A percentile compares a stretch with the other conserved stretches of the same genome.
phyloP scores from a whole-genome alignment of 2,888 invertebrate species.

The Gnatocerus cornutus region DNA sequence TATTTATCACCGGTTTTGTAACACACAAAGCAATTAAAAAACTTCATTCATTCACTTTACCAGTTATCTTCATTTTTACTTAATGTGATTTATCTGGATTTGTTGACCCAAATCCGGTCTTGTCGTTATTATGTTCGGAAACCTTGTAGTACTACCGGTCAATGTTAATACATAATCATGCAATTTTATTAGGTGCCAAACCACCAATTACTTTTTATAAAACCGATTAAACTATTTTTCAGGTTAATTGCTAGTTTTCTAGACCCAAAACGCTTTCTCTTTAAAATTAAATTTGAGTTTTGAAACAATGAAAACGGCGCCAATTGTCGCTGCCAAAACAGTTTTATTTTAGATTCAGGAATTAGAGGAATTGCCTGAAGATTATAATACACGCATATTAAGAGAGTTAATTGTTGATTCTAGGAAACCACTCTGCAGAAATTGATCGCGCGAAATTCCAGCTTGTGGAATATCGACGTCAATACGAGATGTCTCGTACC shows the following conservation, averaged over 20 bases:
- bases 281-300: background rate
- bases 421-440: no score
- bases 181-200: background rate
- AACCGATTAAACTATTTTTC: background rate
- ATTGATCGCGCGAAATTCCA: background rate
- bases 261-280: no score
- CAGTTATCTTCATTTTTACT: background rate
- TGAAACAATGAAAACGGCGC: background rate
- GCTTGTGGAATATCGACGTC: background rate
- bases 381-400: background rate
- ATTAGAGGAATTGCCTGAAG: no score
- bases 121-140: background rate
- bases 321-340: background rate
- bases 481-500: background rate
- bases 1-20: no score
- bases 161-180: background rate
- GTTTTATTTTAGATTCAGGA: background rate
- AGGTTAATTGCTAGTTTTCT: no score
- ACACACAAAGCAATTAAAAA: no score
- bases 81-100: background rate
- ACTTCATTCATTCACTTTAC: no score
- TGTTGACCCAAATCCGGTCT: conserved; percentile 4
- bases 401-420: background rate
- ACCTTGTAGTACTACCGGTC: conserved; percentile 5
- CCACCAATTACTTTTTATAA: background rate